Base-by-base conservation (phyloP, 2,113 vertebrate genomes). In the Pelecanus crispus region DNA sequence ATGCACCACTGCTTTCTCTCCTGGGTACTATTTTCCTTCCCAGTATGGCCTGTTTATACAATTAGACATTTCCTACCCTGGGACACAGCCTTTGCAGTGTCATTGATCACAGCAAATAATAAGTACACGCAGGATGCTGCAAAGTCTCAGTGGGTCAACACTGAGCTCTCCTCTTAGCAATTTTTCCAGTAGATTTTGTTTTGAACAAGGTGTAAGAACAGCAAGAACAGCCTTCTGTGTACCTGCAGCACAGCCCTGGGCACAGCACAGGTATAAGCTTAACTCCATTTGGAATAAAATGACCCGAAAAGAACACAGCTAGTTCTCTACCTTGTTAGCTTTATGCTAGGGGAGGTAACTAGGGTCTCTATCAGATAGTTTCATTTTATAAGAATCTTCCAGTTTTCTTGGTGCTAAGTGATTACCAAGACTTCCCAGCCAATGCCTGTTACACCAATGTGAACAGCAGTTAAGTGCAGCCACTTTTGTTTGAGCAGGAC, bases 41-140 rank as follows among this genome's bases (percentile, higher is more conserved):
- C 85, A 38, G 25, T 53, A n/a, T 22, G 63, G 44, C 72, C 93
- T 94, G 89, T 93, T 96, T 92, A 94, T 81, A 88, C 58, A 34
- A 11, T 77, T 78, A 94, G 55, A 77, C 31, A 17, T 86, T 91
- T 90, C 86, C 86, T 80, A 81, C 78, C 44, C 38, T 63, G 92
- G 81, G 90, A 95, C 71, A n/a, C 1, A 19, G 40, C 22, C 63
- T 87, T 96, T 94, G 87, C 90, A 90, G 89, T 75, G 32, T 73
- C 94, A 84, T 63, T 59, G 84, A 92, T 36, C 93, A 92, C 55
- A 90, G 92, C 44, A 87, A 92, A 87, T 36, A 91, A 93, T 26
- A 94, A 90, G 85, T 25, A 71, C 58, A 73, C 1, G 1, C 86
- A 93, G 90, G 88, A 98, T 93, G 79, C 28, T 81, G 55, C 87